These are phyloP conservation scores for Platyscapa corneri DNA, from an alignment of 1,140 invertebrate species.

Conservation along the genomic window DNA sequence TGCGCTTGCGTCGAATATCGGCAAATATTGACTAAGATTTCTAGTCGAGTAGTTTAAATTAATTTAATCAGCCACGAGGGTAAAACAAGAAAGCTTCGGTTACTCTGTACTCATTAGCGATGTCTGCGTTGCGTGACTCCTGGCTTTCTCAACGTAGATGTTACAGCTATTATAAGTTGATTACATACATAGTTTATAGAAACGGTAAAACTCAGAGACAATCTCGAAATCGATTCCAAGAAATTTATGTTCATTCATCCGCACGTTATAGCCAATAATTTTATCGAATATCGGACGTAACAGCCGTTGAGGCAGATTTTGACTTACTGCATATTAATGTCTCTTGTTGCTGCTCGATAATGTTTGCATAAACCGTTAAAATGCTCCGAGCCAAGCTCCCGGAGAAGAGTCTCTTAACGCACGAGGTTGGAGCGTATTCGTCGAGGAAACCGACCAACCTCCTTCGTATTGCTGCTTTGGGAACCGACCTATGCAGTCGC, in stretches of 20 bases:
- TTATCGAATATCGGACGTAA: neutral
- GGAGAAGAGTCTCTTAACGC: neutral
- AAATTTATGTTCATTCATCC: neutral
- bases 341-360: neutral
- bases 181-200: neutral
- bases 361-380: neutral
- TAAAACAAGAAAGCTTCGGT: neutral
- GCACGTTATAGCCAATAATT: neutral
- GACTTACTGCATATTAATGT: neutral
- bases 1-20: neutral
- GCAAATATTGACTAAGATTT: neutral
- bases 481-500: too few relatives aligned
- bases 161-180: neutral
- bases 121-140: neutral
- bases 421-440: neutral
- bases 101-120: too few relatives aligned
- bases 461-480: too few relatives aligned
- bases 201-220: neutral
- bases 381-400: neutral
- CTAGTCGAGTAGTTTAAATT: neutral
- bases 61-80: neutral
- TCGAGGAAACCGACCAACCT: too few relatives aligned
- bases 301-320: neutral
- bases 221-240: neutral
- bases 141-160: neutral